phyloP scores from a whole-genome alignment of 1,140 invertebrate genomes.

The Andrena cerasifolii region DNA sequence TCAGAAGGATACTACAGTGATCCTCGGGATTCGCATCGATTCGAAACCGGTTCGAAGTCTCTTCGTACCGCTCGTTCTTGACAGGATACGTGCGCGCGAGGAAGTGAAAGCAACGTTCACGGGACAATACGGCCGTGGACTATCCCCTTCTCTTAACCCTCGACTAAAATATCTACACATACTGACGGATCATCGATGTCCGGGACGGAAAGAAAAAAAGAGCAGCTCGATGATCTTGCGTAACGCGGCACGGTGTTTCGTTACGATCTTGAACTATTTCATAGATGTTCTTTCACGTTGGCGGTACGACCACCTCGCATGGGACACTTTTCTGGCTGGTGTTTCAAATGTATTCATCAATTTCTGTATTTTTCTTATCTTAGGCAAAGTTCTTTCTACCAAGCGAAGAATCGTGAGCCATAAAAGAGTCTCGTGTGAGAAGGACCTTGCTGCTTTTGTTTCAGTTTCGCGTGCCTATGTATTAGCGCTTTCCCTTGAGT shows the following conservation, averaged over 20 bases:
- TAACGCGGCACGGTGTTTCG: background rate
- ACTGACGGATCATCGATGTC: background rate
- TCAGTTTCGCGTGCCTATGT: too few species aligned
- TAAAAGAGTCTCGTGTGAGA: too few species aligned
- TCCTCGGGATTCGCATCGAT: constrained; percentile 40
- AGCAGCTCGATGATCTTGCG: constrained; percentile 16
- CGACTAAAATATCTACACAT: constrained; percentile 8
- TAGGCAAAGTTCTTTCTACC: too few species aligned
- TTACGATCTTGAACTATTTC: constrained; percentile 23
- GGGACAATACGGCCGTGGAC: constrained; percentile 70
- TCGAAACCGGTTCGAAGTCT: constrained; percentile 52
- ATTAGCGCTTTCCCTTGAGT: too few species aligned
- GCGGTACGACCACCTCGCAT: background rate
- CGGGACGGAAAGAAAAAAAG: background rate
- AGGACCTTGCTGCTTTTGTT: too few species aligned
- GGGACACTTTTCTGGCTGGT: too few species aligned
- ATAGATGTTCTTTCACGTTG: background rate
- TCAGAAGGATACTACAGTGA: constrained; percentile 22
- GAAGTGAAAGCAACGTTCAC: constrained; percentile 74
- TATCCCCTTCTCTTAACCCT: constrained; percentile 55
- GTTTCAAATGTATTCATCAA: too few species aligned
- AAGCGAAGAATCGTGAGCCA: too few species aligned
- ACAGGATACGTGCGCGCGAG: constrained; percentile 55
- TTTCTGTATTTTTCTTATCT: too few species aligned
- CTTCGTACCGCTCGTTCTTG: constrained; percentile 42